These are phyloP conservation scores for Cryptus viduatorius DNA, from an alignment of 2,888 invertebrate species.

Conservation along the genomic window DNA sequence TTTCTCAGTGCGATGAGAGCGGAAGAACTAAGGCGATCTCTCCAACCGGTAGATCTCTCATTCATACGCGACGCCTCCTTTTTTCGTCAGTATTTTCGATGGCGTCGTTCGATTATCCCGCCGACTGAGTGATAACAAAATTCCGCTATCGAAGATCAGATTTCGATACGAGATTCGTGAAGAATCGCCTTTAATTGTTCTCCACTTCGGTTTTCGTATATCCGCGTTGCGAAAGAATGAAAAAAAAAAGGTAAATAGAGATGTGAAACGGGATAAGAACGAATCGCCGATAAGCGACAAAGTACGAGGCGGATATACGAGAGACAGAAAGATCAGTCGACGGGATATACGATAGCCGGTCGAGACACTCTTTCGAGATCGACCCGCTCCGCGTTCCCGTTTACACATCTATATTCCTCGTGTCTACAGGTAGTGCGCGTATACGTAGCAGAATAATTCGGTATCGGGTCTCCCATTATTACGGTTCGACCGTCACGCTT, in stretches of 20 bases:
- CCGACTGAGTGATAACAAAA: too few relatives aligned
- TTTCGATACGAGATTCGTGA: neutral
- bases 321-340: neutral
- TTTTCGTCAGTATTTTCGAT: too few relatives aligned
- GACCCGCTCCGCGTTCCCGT: neutral
- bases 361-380: neutral
- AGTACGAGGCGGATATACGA: neutral
- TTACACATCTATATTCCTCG: neutral
- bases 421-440: slow-evolving; percentile 4
- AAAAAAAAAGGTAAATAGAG: neutral
- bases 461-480: slow-evolving; percentile 6
- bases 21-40: too few relatives aligned
- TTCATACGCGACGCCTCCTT: too few relatives aligned
- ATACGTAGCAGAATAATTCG: neutral
- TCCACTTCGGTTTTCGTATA: neutral
- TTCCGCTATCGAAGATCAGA: too few relatives aligned
- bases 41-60: too few relatives aligned
- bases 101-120: too few relatives aligned
- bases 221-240: neutral
- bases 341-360: neutral
- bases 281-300: slow-evolving; percentile 50
- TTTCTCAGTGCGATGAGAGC: too few relatives aligned
- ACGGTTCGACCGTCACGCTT: neutral
- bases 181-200: neutral
- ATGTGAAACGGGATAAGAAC: slow-evolving; percentile 53